These are phyloP conservation scores for Solenopsis fugax DNA, from an alignment of 1,140 invertebrate genomes.

Conservation along the genomic window DNA sequence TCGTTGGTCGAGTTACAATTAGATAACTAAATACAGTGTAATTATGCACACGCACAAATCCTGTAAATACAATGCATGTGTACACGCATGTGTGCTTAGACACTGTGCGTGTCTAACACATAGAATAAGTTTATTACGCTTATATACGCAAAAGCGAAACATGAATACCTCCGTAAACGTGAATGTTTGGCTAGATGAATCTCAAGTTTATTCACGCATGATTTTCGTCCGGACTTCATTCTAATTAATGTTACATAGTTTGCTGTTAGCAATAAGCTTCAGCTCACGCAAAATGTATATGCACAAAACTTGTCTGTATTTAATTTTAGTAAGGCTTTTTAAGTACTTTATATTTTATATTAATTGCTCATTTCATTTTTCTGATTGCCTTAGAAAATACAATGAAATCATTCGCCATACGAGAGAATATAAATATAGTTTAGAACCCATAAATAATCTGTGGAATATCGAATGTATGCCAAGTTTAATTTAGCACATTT, in stretches of 20 bases:
- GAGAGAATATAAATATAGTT: background rate
- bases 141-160: slow-evolving; percentile 30
- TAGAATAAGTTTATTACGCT: slow-evolving; percentile 19
- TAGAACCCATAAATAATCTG: background rate
- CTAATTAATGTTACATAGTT: slow-evolving; percentile 55
- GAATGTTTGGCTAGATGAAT: slow-evolving; percentile 47
- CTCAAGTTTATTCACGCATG: slow-evolving; percentile 53
- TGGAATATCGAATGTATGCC: background rate
- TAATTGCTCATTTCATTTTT: background rate
- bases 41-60: background rate
- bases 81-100: background rate
- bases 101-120: background rate
- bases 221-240: slow-evolving; percentile 33
- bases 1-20: background rate
- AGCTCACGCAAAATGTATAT: background rate
- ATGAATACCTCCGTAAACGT: slow-evolving; percentile 38
- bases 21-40: slow-evolving; percentile 22
- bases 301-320: background rate
- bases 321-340: slow-evolving; percentile 31
- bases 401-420: background rate
- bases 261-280: slow-evolving; percentile 17
- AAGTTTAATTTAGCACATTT: slow-evolving; percentile 12
- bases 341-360: background rate
- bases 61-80: slow-evolving; percentile 11
- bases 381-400: background rate